Evolutionary conservation across 2,888 invertebrate species (phyloP), one percentile per base, ranked within the genome.

Genomic region (Branchellion lobata): DNA sequence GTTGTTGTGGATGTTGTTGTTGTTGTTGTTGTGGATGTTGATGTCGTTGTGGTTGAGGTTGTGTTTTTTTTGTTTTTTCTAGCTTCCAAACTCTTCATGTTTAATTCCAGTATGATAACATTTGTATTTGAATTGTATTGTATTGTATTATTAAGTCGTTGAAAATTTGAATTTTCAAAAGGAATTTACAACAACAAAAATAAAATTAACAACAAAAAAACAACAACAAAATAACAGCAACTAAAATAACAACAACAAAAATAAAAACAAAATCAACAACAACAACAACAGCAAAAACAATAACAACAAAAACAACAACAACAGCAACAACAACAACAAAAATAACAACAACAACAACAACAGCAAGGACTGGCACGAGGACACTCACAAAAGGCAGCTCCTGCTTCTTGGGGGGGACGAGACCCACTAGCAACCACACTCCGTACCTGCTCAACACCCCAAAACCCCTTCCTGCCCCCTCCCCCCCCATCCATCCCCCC

Each of bases 401-500:
- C 3, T 87, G 87, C 36, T 84, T 85, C 5, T 5, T n/a, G 0
- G 89, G 88, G 51, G 88, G 87, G 83, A 90, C 97, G 82, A 97
- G 91, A 18, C 96, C 96, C 69, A 97, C 95, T 86, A 99, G 91
- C 83, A 99, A 89, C 96, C 98, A 98, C 79, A 98, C 95, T 0
- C 98, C 99, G 87, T 97, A 99, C 83, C 87, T 84, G 83, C 86
- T 87, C 36, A 87, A 83, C 82, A 87, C 84, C 80, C 86, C 86
- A 69, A 85, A 82, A 80, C 0, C 83, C 84, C 1, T 80, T 24
- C 24, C 65, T 24, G 2, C 24, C 21, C 74, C 78, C 18, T 80
- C 81, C 18, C 74, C 79, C 87, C 61, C 86, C 86, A 40, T 83
- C 82, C 85, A 94, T 94, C 5, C 78, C 57, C 53, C 79, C 77